phyloP scores from a whole-genome alignment of 2,888 invertebrate species.

The Nymphalis polychloros region DNA sequence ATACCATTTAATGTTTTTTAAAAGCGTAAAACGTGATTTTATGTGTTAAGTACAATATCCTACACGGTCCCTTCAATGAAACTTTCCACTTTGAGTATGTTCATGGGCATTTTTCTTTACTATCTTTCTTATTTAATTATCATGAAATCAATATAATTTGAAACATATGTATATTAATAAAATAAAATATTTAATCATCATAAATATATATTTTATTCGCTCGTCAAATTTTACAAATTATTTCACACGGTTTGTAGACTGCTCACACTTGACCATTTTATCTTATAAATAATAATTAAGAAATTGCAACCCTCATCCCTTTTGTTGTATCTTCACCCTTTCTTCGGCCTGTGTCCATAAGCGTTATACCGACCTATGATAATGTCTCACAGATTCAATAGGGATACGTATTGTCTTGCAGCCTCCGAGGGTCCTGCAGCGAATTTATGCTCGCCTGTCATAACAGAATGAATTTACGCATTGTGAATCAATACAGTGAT shows the following conservation, averaged over 20 bases:
- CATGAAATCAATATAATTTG: too few relatives aligned
- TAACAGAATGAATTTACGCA: constrained; percentile 80
- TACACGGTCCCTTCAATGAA: too few relatives aligned
- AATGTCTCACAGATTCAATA: constrained; percentile 71
- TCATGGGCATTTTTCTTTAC: too few relatives aligned
- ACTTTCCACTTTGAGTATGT: too few relatives aligned
- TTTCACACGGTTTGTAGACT: constrained; percentile 72
- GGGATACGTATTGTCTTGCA: constrained; percentile 74
- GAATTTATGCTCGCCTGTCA: constrained; percentile 80
- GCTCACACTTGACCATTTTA: constrained; percentile 69
- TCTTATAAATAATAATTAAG: constrained; percentile 61
- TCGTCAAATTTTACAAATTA: constrained; percentile 1
- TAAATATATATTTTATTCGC: too few relatives aligned
- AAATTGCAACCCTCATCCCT: constrained; percentile 60
- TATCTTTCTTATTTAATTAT: too few relatives aligned
- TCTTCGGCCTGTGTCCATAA: constrained; percentile 66
- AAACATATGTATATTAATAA: too few relatives aligned
- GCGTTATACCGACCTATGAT: constrained; percentile 63
- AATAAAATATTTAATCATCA: too few relatives aligned
- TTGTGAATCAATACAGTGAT: constrained; percentile 79
- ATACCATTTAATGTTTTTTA: constrained; percentile 43
- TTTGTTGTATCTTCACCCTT: constrained; percentile 65
- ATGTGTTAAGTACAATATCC: neutral
- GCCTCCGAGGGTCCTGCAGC: constrained; percentile 76
- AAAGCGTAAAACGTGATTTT: constrained; percentile 18